Conservation (phyloP, 2,113 vertebrate species). For the Stictonetta naevosa region DNA sequence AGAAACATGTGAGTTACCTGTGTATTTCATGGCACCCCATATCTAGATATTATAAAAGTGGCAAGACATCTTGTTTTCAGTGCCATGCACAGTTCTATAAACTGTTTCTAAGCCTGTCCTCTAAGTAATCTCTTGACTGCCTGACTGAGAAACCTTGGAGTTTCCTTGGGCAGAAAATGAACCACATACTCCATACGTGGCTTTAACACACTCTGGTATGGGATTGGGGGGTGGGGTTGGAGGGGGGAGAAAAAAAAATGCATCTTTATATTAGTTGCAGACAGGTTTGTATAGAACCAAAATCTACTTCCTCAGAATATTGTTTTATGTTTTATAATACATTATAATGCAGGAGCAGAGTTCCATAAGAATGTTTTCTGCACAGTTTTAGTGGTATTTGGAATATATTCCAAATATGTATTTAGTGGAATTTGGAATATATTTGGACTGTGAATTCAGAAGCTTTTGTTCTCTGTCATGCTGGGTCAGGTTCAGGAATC, state of each 20-base stretch:
- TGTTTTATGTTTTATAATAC: background rate
- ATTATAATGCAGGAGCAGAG: background rate
- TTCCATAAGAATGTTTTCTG: background rate
- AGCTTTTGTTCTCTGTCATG: background rate
- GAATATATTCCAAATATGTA: background rate
- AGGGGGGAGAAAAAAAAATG: background rate
- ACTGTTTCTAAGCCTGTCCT: background rate
- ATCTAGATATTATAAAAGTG: background rate
- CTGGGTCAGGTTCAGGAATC: background rate
- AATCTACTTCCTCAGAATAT: background rate
- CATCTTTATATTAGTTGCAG: background rate
- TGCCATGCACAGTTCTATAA: background rate
- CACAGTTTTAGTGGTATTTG: background rate
- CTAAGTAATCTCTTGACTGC: background rate
- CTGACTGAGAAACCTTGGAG: background rate
- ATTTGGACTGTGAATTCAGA: rapidly evolving
- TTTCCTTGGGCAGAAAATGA: background rate
- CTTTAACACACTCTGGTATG: background rate
- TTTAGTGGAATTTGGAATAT: background rate
- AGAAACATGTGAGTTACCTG: background rate
- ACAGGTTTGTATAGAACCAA: background rate
- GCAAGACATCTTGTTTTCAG: background rate
- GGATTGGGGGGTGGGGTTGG: background rate
- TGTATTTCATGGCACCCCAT: background rate
- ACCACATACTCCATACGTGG: background rate